Evolutionary conservation across 2,888 invertebrate species (phyloP), one percentile per base, ranked within the genome.

Genomic region (Sphaerophoria rueppellii): DNA sequence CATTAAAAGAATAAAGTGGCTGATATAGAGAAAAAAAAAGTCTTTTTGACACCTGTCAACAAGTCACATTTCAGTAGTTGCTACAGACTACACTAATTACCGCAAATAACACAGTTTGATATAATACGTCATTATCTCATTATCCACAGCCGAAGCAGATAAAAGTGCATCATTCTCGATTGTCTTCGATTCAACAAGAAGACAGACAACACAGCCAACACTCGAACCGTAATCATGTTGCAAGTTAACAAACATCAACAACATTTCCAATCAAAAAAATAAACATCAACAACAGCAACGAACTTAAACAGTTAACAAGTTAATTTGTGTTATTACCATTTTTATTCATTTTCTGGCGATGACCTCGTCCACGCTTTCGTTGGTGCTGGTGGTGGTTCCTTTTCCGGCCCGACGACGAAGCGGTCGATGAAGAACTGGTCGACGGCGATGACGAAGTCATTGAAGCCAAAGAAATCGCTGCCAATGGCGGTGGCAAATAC

Each of bases 331-430:
- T 60, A 70, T 88, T 87, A 88, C 88, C 87, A 87, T 88, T 88
- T 86, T 87, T 88, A 73, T 87, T 88, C 73, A 86, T 77, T 77
- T 82, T 87, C 70, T 87, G 87, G 32, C 87, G 87, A 81, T 87
- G 87, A 87, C 87, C 87, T 70, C 83, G 78, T 79, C 82, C 83
- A 58, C 80, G 86, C 60, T 81, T 86, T 35, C 82, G 86, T 52
- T 85, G 76, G 50, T 70, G 86, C 60, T 81, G 81, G 24, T 77
- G 86, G 46, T 85, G 76, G 50, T 70, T 85, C 73, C 72, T 73
- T 58, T 69, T 85, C 24, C 73, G 48, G 16, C 50, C 32, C 32
- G 58, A 75, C 48, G 52, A 48, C 48, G 24, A 54, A 50, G n/a
- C 9, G 11, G 14, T 35, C n/a, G 60, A 52, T 24, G 9, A 1